phyloP scores from a whole-genome alignment of 2,113 vertebrate genomes.

The Zosterops pallidus region DNA sequence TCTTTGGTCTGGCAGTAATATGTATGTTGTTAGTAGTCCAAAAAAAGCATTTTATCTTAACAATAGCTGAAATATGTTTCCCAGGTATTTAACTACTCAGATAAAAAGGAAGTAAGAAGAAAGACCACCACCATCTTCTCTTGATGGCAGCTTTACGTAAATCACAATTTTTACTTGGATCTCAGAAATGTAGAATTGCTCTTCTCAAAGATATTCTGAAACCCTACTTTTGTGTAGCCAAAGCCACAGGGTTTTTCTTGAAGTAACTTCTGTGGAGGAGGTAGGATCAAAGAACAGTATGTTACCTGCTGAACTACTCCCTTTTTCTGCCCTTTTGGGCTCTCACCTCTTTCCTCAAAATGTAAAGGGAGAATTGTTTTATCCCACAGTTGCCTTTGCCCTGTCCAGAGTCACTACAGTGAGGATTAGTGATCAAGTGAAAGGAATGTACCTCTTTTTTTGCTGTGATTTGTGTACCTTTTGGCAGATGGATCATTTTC shows the following conservation, averaged over 20 bases:
- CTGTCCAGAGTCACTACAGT: background rate
- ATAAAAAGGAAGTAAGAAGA: background rate
- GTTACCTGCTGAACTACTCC: background rate
- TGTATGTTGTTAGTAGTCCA: background rate
- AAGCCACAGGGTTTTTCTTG: background rate
- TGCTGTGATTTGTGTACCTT: background rate
- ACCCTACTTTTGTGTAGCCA: background rate
- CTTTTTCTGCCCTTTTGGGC: background rate
- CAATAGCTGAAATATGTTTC: background rate
- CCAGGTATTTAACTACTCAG: background rate
- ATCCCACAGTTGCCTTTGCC: background rate
- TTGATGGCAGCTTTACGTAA: background rate
- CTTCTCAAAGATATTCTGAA: background rate
- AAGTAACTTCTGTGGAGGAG: background rate
- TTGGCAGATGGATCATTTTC: background rate
- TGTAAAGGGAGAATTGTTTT: background rate
- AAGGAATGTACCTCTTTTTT: background rate
- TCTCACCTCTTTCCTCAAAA: background rate
- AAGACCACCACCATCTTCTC: background rate
- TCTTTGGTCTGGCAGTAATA: background rate
- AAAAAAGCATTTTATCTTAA: background rate
- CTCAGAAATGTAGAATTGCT: background rate
- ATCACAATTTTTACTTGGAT: background rate
- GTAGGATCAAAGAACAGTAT: background rate
- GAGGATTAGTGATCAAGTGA: background rate